A percentile compares a stretch with the other conserved stretches of the same genome.
phyloP scores from a whole-genome alignment of 2,113 vertebrate genomes.

The Notechis scutatus region DNA sequence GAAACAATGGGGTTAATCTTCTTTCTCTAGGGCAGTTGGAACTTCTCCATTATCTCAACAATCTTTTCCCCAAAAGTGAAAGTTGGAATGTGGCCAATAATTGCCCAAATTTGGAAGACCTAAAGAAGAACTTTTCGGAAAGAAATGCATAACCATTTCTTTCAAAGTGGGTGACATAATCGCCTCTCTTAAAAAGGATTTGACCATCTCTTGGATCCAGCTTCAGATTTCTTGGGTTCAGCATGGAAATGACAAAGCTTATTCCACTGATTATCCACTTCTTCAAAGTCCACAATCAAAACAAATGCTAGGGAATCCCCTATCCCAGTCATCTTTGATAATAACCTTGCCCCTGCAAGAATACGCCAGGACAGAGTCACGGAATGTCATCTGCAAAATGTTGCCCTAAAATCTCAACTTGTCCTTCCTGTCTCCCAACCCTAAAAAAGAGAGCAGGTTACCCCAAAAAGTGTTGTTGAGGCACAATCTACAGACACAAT shows the following conservation, averaged over 20 bases:
- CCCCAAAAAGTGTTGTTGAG: not conserved
- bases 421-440: not conserved
- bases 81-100: not conserved
- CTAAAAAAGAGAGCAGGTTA: not conserved
- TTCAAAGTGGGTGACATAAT: not conserved
- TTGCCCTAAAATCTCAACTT: not conserved
- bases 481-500: not conserved
- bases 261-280: not conserved
- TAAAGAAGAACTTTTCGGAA: not conserved
- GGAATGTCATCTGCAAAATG: not conserved
- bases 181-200: not conserved
- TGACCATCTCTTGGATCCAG: not conserved
- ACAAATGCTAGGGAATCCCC: not conserved
- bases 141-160: not conserved
- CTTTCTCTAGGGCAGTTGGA: not conserved
- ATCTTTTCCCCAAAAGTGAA: not conserved
- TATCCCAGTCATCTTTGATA: not conserved
- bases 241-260: not conserved
- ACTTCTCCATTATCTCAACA: not conserved
- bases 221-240: not conserved
- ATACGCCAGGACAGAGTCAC: not conserved
- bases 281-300: not conserved
- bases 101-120: not conserved
- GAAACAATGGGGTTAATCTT: not conserved
- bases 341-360: not conserved